Percentiles rank a stretch among this genome's conserved stretches.
These are phyloP conservation scores for Aphelinus atriplicis DNA, from an alignment of 1,140 invertebrate species.

Conservation along the genomic window DNA sequence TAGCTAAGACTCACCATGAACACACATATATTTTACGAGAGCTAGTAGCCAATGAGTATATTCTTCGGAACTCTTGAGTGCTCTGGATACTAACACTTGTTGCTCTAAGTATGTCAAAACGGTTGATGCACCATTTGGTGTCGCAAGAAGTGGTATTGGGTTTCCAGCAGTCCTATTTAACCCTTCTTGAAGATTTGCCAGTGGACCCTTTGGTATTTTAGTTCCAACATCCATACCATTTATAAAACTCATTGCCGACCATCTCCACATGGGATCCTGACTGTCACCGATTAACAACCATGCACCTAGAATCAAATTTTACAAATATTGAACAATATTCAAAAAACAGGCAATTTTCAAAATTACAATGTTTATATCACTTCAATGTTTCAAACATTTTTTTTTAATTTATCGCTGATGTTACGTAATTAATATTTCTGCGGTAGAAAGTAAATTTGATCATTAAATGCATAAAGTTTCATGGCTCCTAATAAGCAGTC, in stretches of 20 bases:
- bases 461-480: too few species aligned
- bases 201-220: slow-evolving; percentile 54
- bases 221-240: slow-evolving; percentile 42
- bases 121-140: slow-evolving; percentile 58
- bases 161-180: slow-evolving; percentile 56
- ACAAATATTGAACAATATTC: background rate
- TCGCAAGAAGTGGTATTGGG: slow-evolving; percentile 53
- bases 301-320: slow-evolving; percentile 47
- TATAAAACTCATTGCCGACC: slow-evolving; percentile 57
- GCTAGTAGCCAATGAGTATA: slow-evolving; percentile 83
- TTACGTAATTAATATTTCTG: too few species aligned
- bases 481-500: too few species aligned
- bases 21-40: slow-evolving; percentile 56
- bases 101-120: slow-evolving; percentile 79
- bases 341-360: slow-evolving; percentile 1
- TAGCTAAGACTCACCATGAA: too few species aligned
- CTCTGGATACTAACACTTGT: slow-evolving; percentile 76
- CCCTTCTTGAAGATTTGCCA: slow-evolving; percentile 60
- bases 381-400: background rate
- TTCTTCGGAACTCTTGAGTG: slow-evolving; percentile 76
- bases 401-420: too few species aligned
- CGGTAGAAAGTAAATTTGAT: too few species aligned
- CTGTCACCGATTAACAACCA: slow-evolving; percentile 66
- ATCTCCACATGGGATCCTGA: slow-evolving; percentile 65
- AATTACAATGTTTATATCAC: too few species aligned